Conservation (phyloP, 2,797 vertebrate genomes). For the Megaceryle alcyon region DNA sequence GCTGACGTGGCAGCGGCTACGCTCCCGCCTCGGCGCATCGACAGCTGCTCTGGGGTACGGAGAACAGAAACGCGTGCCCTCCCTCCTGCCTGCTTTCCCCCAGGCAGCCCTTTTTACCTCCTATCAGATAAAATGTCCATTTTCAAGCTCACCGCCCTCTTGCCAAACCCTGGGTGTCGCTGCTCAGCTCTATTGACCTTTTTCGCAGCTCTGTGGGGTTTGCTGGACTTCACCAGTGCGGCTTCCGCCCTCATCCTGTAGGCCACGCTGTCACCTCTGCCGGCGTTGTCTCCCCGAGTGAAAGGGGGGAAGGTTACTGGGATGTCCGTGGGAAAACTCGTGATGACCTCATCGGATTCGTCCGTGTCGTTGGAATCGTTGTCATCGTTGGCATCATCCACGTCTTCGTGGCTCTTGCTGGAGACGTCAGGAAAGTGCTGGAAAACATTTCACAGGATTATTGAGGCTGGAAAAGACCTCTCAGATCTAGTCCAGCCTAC, state of each 20-base stretch:
- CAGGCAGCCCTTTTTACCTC: not conserved
- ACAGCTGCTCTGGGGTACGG: not conserved
- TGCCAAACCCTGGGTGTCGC: not conserved
- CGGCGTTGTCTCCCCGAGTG: conserved; percentile 44
- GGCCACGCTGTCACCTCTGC: conserved; percentile 74
- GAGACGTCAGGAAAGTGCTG: conserved; percentile 60
- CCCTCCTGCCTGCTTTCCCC: not conserved
- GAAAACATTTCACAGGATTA: not conserved
- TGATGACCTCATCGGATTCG: conserved; percentile 72
- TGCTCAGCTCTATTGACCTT: conserved; percentile 61
- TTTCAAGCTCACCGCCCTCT: not conserved
- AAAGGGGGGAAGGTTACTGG: conserved; percentile 46
- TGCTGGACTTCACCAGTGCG: not conserved
- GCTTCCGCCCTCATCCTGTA: conserved; percentile 55
- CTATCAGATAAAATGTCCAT: not conserved
- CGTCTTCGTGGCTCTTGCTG: conserved; percentile 70
- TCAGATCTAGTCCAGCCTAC: no score
- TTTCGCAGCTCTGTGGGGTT: not conserved
- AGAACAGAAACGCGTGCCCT: not conserved
- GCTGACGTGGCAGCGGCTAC: no score
- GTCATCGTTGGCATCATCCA: conserved; percentile 36
- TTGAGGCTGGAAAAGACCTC: no score
- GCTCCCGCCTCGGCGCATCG: fast-evolving
- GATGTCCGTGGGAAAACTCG: conserved; percentile 6
- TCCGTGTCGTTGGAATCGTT: conserved; percentile 66